phyloP scores from a whole-genome alignment of 2,797 vertebrate genomes.

The Tragopan temminckii region DNA sequence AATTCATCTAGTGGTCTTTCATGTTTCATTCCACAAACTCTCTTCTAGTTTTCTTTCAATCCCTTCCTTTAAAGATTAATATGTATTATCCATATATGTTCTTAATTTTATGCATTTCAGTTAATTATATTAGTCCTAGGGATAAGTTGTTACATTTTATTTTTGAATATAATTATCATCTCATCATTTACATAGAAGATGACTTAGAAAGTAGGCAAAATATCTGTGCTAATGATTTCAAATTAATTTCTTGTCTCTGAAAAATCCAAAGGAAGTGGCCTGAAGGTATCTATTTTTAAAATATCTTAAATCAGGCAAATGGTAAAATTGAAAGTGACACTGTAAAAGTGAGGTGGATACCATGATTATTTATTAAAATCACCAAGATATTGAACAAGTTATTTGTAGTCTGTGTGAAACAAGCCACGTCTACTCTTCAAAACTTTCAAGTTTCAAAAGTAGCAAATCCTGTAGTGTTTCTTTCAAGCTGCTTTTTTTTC shows the following conservation, averaged over 20 bases:
- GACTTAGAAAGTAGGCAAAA: slow-evolving; percentile 9
- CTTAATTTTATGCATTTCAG: background rate
- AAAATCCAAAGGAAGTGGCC: background rate
- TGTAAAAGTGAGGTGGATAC: background rate
- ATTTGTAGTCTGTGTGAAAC: background rate
- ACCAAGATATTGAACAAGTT: background rate
- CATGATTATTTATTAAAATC: background rate
- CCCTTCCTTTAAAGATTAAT: background rate
- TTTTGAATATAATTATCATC: background rate
- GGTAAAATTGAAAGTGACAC: background rate
- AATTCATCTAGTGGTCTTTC: background rate
- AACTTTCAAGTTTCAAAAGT: background rate
- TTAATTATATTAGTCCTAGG: background rate
- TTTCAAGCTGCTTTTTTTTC: background rate
- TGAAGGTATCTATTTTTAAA: background rate
- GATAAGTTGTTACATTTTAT: background rate
- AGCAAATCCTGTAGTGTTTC: background rate
- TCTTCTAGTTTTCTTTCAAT: background rate
- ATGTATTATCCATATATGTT: background rate
- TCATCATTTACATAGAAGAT: background rate
- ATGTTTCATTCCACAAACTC: background rate
- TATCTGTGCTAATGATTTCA: background rate
- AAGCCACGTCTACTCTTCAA: background rate
- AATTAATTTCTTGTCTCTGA: background rate
- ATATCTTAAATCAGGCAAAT: background rate